Base-by-base conservation (phyloP, 2,888 invertebrate species). In the Ephialtes manifestator region DNA sequence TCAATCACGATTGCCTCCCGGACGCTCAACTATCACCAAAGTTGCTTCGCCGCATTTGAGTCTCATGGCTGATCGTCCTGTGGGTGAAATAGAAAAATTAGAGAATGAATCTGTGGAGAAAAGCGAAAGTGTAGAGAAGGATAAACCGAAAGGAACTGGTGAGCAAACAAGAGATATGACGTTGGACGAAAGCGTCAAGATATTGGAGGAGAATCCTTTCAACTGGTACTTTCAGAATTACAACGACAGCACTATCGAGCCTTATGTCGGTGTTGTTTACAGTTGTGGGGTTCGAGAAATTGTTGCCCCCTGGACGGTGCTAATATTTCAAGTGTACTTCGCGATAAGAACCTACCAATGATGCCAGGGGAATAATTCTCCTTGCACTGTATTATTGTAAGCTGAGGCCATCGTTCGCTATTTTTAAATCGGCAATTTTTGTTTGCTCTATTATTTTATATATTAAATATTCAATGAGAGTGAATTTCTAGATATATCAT, bases 221-320 rank as follows among this genome's bases (percentile, higher is more conserved):
- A 96, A 96, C 89, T 98, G 98, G 98, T 98, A 98, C 93, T 98
- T 97, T 93, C 97, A 96, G 87, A 97, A 97, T 93, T 98, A 98
- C 92, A 97, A 97, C 92, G 96, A 96, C 90, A 96, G 95, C 3
- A 94, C 95, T 87, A 88, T 95, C 70, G 95, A 95, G 86, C 95
- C 95, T 11, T 95, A 93, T 84, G 90, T 95, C n/a, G 94, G 94
- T 28, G 86, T 90, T 15, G 88, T 87, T 72, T 92, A 93, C 35
- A 86, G 51, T 65, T 11, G 43, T 13, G 43, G 43, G 5, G 11
- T 11, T 8, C 71, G 53, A 53, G 24, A 35, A 31, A 35, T 20
- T 11, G 31, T 28, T 31, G 43, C 81, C 10, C 46, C 15, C 10
- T 71, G 76, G 1, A n/a, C 51, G 74, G 78, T 88, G n/a, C 35